phyloP scores from a whole-genome alignment of 2,797 vertebrate genomes.

The Meda fulgida region DNA sequence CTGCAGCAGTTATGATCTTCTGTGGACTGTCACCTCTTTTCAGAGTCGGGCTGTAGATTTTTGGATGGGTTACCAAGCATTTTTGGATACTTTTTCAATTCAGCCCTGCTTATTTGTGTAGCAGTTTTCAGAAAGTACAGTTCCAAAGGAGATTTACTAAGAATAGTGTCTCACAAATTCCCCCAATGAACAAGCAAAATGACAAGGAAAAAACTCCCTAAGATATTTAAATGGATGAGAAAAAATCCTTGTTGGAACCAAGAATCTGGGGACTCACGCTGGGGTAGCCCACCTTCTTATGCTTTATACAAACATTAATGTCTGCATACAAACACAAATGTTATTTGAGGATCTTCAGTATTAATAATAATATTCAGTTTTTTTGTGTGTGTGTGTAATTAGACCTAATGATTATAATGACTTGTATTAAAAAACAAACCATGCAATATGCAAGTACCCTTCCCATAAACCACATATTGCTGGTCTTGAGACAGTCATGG shows the following conservation, averaged over 20 bases:
- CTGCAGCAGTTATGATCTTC: neutral
- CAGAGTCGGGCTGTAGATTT: neutral
- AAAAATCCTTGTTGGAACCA: neutral
- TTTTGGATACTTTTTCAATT: neutral
- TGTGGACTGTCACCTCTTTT: neutral
- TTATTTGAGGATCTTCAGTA: neutral
- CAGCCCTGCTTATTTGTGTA: neutral
- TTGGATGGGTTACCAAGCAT: neutral
- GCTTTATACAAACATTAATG: neutral
- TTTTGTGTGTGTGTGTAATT: neutral
- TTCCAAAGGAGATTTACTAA: neutral
- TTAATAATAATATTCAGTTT: neutral
- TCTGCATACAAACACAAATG: neutral
- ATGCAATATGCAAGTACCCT: neutral
- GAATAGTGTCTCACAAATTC: neutral
- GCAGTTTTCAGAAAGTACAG: neutral
- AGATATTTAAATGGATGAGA: neutral
- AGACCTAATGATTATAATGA: neutral
- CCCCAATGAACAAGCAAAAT: neutral
- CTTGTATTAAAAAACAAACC: neutral
- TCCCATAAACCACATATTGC: neutral
- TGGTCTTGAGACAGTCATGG: neutral
- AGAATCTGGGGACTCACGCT: neutral
- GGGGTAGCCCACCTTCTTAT: conserved; percentile 3
- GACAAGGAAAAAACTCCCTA: neutral